These are phyloP conservation scores for Dynastes grantii DNA, from an alignment of 2,888 invertebrate genomes.

Conservation along the genomic window DNA sequence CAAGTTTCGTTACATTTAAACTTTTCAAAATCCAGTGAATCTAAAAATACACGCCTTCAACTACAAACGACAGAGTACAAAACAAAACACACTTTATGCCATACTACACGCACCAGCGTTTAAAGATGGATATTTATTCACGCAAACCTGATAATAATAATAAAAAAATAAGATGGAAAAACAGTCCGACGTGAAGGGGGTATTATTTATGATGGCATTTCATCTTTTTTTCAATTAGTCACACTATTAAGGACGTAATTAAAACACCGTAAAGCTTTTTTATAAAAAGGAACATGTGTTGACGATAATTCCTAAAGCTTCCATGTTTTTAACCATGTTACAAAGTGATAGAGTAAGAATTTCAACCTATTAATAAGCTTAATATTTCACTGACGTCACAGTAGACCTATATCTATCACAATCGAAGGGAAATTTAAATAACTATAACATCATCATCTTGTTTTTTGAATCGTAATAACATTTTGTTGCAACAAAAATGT, in stretches of 20 bases:
- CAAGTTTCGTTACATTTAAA: conserved; percentile 40
- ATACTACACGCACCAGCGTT: not conserved
- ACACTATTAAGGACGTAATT: conserved; percentile 9
- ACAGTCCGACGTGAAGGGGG: not conserved
- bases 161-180: not conserved
- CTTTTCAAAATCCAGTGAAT: conserved; percentile 34
- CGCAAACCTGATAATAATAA: conserved; percentile 2
- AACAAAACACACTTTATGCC: not conserved
- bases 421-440: too few species aligned
- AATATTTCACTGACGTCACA: too few species aligned
- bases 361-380: too few species aligned
- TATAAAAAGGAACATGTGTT: not conserved
- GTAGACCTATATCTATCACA: too few species aligned
- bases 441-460: too few species aligned
- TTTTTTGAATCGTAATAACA: too few species aligned
- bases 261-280: not conserved
- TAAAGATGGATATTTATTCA: conserved; percentile 17
- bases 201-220: not conserved
- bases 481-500: too few species aligned
- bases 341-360: too few species aligned
- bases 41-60: conserved; percentile 29
- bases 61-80: not conserved
- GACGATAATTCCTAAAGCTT: not conserved
- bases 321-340: too few species aligned
- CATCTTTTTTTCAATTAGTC: conserved; percentile 8